phyloP scores from a whole-genome alignment of 2,888 invertebrate species.

The Xestia sexstrigata region DNA sequence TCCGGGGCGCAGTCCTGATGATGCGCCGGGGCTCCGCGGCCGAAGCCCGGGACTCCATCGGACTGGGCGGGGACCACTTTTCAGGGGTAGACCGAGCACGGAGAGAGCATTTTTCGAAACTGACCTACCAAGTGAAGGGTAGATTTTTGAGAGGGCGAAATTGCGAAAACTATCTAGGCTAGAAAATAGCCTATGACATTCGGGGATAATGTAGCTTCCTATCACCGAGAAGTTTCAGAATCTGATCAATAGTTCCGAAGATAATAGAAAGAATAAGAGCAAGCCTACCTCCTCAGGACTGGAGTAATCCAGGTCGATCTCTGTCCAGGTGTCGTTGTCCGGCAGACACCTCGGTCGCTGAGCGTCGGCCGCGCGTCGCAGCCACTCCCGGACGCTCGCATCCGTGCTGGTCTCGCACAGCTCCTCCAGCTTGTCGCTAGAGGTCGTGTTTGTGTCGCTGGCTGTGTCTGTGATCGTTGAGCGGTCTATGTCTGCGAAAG shows the following conservation, averaged over 20 bases:
- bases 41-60: conserved; percentile 80
- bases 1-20: conserved; percentile 71
- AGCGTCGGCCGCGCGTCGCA: conserved; percentile 78
- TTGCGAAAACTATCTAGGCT: background rate
- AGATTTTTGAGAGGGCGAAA: too few relatives aligned
- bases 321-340: conserved; percentile 92
- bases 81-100: conserved; percentile 84
- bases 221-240: background rate
- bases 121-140: conserved; percentile 75
- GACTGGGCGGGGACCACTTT: conserved; percentile 81
- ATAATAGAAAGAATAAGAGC: background rate
- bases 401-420: conserved; percentile 81
- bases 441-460: conserved; percentile 81
- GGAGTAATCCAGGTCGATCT: conserved; percentile 93
- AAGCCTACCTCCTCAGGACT: conserved; percentile 91
- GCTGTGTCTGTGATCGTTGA: conserved; percentile 83
- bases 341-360: conserved; percentile 72
- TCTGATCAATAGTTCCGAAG: background rate
- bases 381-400: conserved; percentile 85
- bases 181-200: background rate
- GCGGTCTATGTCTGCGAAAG: conserved; percentile 78
- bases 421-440: conserved; percentile 82
- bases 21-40: conserved; percentile 83
- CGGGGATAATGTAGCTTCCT: background rate
- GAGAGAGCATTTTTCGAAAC: conserved; percentile 90